phyloP scores from a whole-genome alignment of 2,113 vertebrate species.

The Origma solitaria region DNA sequence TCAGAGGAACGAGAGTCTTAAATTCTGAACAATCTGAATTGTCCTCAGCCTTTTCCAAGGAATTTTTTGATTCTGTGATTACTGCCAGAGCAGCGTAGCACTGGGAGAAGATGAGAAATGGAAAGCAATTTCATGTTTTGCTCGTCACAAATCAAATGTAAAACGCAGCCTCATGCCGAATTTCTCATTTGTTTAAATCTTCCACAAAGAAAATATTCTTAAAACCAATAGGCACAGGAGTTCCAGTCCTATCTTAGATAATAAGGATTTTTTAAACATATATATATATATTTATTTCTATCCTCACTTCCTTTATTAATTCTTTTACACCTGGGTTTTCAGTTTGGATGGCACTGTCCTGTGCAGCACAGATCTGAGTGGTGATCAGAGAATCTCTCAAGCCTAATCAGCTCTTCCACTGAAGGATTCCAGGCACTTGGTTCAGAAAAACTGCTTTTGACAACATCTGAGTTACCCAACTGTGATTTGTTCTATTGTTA shows the following conservation, averaged over 20 bases:
- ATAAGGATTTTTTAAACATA: not conserved
- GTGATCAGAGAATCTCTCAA: fast-evolving
- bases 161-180: fast-evolving
- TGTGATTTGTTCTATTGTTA: not conserved
- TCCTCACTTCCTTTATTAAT: not conserved
- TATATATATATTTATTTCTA: too few relatives aligned
- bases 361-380: fast-evolving
- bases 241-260: not conserved
- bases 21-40: not conserved
- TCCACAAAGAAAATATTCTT: not conserved
- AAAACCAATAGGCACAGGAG: not conserved
- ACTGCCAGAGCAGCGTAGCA: not conserved
- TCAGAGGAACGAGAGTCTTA: not conserved
- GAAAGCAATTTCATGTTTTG: not conserved
- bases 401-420: not conserved
- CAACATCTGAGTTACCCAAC: not conserved
- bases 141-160: not conserved
- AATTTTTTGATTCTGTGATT: not conserved
- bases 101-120: not conserved
- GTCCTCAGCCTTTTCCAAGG: not conserved
- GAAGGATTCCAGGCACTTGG: not conserved
- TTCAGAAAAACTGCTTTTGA: not conserved
- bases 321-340: fast-evolving
- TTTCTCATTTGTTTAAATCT: not conserved
- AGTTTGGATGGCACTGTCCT: not conserved